Conservation (phyloP, 1,140 invertebrate genomes). For the Copidosoma floridanum region DNA sequence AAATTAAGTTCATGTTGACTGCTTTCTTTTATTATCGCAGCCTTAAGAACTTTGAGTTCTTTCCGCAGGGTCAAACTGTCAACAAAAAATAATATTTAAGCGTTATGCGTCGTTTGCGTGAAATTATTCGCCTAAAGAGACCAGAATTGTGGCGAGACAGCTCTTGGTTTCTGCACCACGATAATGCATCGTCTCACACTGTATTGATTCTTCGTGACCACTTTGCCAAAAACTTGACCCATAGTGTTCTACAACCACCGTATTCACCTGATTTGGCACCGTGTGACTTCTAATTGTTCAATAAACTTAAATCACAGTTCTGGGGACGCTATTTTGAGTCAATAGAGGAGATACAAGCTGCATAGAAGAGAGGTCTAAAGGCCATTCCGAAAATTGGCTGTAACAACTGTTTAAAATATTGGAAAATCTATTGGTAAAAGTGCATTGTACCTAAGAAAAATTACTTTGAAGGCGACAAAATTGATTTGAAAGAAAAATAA, state of each 20-base stretch:
- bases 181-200: constrained; percentile 11
- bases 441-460: background rate
- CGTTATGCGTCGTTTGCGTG: constrained; percentile 2
- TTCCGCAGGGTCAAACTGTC: background rate
- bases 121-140: constrained; percentile 13
- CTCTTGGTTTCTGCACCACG: too few relatives aligned
- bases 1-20: constrained; percentile 26
- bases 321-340: background rate
- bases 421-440: background rate
- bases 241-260: too few relatives aligned
- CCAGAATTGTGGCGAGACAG: constrained; percentile 22
- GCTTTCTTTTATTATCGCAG: constrained; percentile 36
- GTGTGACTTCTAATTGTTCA: background rate
- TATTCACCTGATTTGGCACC: background rate
- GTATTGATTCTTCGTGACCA: constrained; percentile 1
- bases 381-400: background rate
- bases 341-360: background rate
- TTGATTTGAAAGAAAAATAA: background rate
- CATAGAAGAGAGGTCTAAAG: background rate
- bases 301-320: background rate
- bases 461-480: background rate
- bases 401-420: background rate
- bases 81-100: constrained; percentile 5
- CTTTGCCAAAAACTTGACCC: too few relatives aligned
- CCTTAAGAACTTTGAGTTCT: background rate